Evolutionary conservation across 1,140 invertebrate genomes (phyloP).

Genomic region (Drosophila biarmipes): DNA sequence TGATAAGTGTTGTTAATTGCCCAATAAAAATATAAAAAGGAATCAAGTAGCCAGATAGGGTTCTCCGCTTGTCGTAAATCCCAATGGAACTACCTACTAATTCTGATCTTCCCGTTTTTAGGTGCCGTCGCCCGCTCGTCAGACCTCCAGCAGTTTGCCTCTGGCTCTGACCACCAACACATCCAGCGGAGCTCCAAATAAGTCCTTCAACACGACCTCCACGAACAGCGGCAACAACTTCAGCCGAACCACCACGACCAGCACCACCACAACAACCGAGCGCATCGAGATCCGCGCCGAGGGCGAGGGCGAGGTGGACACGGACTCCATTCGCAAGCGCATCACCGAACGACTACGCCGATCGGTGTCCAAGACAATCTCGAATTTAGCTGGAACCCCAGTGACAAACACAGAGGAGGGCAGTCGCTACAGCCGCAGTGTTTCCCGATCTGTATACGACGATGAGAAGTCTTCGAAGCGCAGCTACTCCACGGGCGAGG

Average conservation of each 20-base stretch:
- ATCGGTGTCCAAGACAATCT: constrained; percentile 72
- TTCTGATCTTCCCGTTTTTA: constrained; percentile 4
- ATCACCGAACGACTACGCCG: constrained; percentile 69
- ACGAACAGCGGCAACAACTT: constrained; percentile 56
- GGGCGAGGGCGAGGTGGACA: constrained; percentile 57
- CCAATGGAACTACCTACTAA: neutral
- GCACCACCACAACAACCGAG: constrained; percentile 61
- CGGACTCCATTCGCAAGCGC: constrained; percentile 64
- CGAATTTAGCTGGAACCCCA: constrained; percentile 47
- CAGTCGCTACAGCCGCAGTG: constrained; percentile 77
- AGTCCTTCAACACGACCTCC: constrained; percentile 59
- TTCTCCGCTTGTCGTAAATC: neutral
- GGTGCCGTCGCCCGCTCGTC: constrained; percentile 50
- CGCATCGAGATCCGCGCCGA: constrained; percentile 66
- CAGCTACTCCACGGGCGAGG: constrained; percentile 85
- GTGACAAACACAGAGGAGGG: constrained; percentile 65
- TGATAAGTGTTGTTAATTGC: neutral
- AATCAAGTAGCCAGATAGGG: too few relatives aligned
- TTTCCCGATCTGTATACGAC: constrained; percentile 74
- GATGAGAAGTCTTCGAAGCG: constrained; percentile 74
- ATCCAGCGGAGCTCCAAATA: constrained; percentile 59
- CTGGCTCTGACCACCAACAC: constrained; percentile 73
- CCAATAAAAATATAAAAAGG: neutral
- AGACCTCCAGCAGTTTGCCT: constrained; percentile 59
- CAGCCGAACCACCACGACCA: constrained; percentile 48